Evolutionary conservation across 2,113 vertebrate genomes (phyloP), one percentile per base, ranked within the genome.

Genomic region (Peucedramus taeniatus): DNA sequence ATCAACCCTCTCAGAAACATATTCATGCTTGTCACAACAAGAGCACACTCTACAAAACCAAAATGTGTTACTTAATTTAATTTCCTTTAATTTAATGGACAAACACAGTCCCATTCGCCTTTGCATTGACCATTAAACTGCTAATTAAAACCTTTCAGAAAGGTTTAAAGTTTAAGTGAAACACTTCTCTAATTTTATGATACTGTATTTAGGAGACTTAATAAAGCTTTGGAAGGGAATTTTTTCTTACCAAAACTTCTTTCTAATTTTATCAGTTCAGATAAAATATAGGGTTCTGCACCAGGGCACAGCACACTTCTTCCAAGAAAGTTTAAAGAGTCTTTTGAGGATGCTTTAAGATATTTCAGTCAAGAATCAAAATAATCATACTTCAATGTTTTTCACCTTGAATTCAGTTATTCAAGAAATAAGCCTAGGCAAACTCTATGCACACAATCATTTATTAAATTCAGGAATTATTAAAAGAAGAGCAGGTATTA

Each of bases 61-160:
- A 95, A 92, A 88, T 21, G 28, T 59, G 40, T 92, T 96, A 93
- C 81, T 90, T 95, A 83, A 78, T 81, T 91, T 94, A 18, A 96
- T 91, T 79, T 71, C 84, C 83, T 84, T 92, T 89, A 78, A 91
- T 82, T 95, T 94, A 91, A 87, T 76, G 83, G 88, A 83, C 39
- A 95, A 94, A 96, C 22, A 81, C 11, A 86, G 37, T 11, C 50
- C n/a, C 54, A 64, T 56, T 82, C 65, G 79, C 59, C 56, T 88
- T 91, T 35, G 12, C 40, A 44, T 11, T 85, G 84, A 92, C 91
- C 90, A 89, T 86, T 88, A 87, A 72, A 64, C 30, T 95, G 66
- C 86, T 94, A 96, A 93, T 93, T 96, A 83, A 87, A 79, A 79
- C 7, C 40, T 95, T 80, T 76, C 45, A 61, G 63, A 94, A 79